Evolutionary conservation across 2,888 invertebrate species (phyloP).

Genomic region (Spisula subtruncata): DNA sequence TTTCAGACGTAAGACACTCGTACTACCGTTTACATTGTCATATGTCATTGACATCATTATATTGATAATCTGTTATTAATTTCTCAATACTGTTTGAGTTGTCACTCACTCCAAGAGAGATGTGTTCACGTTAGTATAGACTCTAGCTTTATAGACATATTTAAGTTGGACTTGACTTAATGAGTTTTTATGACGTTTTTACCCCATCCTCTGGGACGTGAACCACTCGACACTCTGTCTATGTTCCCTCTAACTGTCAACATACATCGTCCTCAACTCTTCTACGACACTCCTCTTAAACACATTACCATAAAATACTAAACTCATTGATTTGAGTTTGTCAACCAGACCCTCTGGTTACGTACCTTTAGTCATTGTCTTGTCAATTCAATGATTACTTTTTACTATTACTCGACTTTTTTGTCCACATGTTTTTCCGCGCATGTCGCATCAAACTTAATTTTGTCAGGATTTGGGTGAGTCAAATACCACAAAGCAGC

Average conservation of each 20-base stretch:
- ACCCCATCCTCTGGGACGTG: not conserved
- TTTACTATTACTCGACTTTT: not conserved
- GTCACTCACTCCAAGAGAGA: not conserved
- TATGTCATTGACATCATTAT: too few species aligned
- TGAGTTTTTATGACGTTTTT: slow-evolving; percentile 11
- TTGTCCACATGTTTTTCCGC: not conserved
- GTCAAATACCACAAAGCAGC: too few species aligned
- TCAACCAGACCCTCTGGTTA: not conserved
- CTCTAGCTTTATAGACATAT: not conserved
- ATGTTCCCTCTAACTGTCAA: not conserved
- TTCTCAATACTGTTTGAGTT: not conserved
- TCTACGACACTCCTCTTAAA: not conserved
- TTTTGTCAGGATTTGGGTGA: too few species aligned
- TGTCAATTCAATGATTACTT: not conserved
- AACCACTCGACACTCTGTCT: slow-evolving; percentile 18
- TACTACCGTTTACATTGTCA: too few species aligned
- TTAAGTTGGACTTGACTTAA: slow-evolving; percentile 7
- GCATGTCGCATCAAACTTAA: too few species aligned
- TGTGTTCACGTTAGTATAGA: not conserved
- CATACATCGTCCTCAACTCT: not conserved
- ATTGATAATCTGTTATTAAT: not conserved
- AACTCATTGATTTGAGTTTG: not conserved
- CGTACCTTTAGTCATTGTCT: not conserved
- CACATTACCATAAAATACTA: not conserved
- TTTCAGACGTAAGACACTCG: too few species aligned